Conservation (phyloP, 2,888 invertebrate species). For the Lasioglossum oenotherae region DNA sequence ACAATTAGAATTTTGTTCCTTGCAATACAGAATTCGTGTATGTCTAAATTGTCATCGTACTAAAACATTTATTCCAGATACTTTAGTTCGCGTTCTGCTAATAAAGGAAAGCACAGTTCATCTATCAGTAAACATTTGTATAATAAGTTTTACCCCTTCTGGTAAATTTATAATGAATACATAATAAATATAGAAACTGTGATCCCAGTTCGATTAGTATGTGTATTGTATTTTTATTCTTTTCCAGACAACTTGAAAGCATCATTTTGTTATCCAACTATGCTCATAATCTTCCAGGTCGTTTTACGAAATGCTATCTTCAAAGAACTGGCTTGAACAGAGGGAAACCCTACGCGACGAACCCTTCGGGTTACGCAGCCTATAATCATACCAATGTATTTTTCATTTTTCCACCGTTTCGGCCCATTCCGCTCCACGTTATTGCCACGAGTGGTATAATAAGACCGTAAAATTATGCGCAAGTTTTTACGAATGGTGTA, state of each 20-base stretch:
- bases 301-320: not conserved
- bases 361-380: not conserved
- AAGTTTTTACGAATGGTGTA: not conserved
- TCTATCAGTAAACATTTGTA: not conserved
- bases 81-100: not conserved
- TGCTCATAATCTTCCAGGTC: not conserved
- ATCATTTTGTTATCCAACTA: not conserved
- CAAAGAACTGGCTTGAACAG: not conserved
- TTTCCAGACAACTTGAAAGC: not conserved
- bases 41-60: not conserved
- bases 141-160: not conserved
- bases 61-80: not conserved
- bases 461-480: not conserved
- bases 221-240: not conserved
- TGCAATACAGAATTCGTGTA: not conserved
- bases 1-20: not conserved
- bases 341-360: not conserved
- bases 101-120: not conserved
- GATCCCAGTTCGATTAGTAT: too few species aligned
- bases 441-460: not conserved
- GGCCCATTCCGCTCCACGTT: not conserved
- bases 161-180: not conserved
- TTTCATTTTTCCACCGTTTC: not conserved
- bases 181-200: not conserved
- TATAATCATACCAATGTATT: not conserved